These are phyloP conservation scores for Anticlea derivata DNA, from an alignment of 2,888 invertebrate species.

Conservation along the genomic window DNA sequence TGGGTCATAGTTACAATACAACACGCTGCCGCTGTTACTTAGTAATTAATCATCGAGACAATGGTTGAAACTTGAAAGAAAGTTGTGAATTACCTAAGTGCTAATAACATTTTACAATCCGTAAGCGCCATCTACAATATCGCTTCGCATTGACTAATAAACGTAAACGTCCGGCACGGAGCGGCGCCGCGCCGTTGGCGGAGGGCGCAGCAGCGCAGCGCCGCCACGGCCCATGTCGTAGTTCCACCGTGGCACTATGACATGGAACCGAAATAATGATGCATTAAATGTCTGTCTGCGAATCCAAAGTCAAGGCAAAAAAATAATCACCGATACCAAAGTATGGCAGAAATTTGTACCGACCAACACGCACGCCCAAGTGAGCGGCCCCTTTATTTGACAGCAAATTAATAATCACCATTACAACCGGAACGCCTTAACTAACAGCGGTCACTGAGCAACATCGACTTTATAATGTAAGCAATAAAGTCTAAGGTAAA, in stretches of 20 bases:
- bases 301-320: constrained; percentile 75
- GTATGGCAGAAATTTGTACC: constrained; percentile 83
- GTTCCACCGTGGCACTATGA: too few species aligned
- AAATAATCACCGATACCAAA: constrained; percentile 81
- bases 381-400: constrained; percentile 84
- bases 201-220: constrained; percentile 9
- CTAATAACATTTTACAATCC: constrained; percentile 10
- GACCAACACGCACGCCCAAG: constrained; percentile 83
- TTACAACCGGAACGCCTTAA: constrained; percentile 70
- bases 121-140: constrained; percentile 51
- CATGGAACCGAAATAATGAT: constrained; percentile 61
- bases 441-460: constrained; percentile 57
- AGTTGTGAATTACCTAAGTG: too few species aligned
- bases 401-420: constrained; percentile 82
- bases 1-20: constrained; percentile 1
- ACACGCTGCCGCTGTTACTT: too few species aligned
- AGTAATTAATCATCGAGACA: too few species aligned
- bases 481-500: constrained; percentile 70
- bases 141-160: constrained; percentile 53
- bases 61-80: too few species aligned
- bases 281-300: constrained; percentile 75
- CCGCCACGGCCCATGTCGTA: too few species aligned
- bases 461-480: constrained; percentile 70
- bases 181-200: constrained; percentile 21
- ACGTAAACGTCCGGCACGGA: constrained; percentile 44